Percentiles rank a stretch among this genome's conserved stretches.
Evolutionary conservation across 2,888 invertebrate species (phyloP).

Genomic region (Diachrysia chrysitis): DNA sequence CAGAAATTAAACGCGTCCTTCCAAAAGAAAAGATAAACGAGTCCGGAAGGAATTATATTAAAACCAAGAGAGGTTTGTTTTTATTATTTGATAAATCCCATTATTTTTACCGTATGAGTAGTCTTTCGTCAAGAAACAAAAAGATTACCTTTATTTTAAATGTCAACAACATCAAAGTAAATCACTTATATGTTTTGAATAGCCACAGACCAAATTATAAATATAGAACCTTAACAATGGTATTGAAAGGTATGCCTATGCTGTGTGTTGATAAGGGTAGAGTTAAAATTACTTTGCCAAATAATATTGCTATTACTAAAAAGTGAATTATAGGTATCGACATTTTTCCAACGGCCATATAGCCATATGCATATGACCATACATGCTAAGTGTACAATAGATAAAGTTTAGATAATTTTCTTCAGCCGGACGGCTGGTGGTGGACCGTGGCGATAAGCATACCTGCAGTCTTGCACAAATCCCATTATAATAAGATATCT

Average conservation of each 20-base stretch:
- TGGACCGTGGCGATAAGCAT: constrained; percentile 18
- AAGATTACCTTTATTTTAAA: constrained; percentile 37
- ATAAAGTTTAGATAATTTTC: background rate
- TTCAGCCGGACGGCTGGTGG: background rate
- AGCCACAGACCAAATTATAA: background rate
- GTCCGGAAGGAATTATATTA: constrained; percentile 38
- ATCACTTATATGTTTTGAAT: background rate
- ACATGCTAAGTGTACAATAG: constrained; percentile 3
- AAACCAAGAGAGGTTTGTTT: constrained; percentile 13
- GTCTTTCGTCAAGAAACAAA: constrained; percentile 55
- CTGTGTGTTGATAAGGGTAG: too few species aligned
- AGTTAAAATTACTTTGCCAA: too few species aligned
- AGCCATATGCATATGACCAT: background rate
- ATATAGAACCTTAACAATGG: too few species aligned
- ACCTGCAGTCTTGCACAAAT: constrained; percentile 29
- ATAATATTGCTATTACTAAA: too few species aligned
- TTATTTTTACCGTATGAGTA: constrained; percentile 34
- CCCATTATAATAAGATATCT: constrained; percentile 27
- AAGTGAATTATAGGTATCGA: too few species aligned
- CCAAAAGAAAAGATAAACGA: constrained; percentile 35
- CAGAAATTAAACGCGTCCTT: constrained; percentile 34
- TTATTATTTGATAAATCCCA: constrained; percentile 33
- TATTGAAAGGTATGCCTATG: too few species aligned
- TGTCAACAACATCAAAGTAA: background rate
- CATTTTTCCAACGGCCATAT: background rate